Percentiles rank a stretch among this genome's conserved stretches.
These are phyloP conservation scores for Vulpes vulpes DNA, from an alignment of 2,113 vertebrate species.

Conservation along the genomic window DNA sequence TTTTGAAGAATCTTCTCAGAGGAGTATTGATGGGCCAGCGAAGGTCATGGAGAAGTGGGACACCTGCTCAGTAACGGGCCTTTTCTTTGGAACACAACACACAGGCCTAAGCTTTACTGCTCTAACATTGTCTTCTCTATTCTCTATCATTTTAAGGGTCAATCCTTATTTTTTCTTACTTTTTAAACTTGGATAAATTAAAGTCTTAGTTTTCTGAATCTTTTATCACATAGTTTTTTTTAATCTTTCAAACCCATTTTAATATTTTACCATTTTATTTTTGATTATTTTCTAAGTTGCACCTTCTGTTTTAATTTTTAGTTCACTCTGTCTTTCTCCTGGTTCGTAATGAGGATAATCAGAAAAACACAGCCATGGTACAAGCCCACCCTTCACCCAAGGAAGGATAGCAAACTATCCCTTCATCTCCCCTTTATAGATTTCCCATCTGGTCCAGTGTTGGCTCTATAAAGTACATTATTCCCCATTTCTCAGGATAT, in stretches of 20 bases:
- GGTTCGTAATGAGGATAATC: neutral
- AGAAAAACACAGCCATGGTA: neutral
- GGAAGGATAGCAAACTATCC: neutral
- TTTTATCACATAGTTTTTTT: neutral
- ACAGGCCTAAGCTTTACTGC: neutral
- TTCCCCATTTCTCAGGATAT: too few relatives aligned
- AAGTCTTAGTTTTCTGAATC: neutral
- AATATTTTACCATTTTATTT: neutral
- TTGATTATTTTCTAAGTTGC: neutral
- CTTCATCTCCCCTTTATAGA: neutral
- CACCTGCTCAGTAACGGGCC: accelerated
- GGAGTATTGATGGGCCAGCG: neutral
- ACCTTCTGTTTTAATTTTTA: neutral
- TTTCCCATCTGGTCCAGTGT: neutral
- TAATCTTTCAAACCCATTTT: neutral
- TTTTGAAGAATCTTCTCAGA: neutral
- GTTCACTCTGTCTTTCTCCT: neutral
- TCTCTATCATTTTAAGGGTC: neutral
- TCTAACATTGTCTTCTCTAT: neutral
- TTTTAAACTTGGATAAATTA: neutral
- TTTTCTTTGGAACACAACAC: neutral
- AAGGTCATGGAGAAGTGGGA: neutral
- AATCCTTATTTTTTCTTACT: neutral
- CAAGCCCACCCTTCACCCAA: neutral
- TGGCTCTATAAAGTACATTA: neutral